Evolutionary conservation across 2,888 invertebrate species (phyloP), one percentile per base, ranked within the genome.

Genomic region (Itoplectis maculator): DNA sequence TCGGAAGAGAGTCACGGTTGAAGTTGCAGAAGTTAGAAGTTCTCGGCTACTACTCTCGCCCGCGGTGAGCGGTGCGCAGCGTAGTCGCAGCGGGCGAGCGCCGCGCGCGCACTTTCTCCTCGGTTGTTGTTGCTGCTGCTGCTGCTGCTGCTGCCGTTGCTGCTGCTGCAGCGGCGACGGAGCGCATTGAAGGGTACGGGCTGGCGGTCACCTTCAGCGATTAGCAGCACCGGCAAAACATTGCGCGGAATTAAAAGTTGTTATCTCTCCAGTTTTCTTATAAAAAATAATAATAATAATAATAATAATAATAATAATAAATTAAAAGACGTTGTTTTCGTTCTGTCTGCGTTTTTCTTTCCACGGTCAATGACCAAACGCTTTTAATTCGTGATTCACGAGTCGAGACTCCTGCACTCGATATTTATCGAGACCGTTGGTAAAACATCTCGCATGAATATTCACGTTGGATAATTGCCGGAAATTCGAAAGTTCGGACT

Each of bases 21-120:
- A 76, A 63, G 82, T 79, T 76, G 79, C 82, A 75, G 84, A 87
- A 89, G 87, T 86, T 88, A 88, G 89, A 89, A 88, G 87, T 89
- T 89, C 87, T 89, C 84, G 88, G 88, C 88, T 88, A 90, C 89
- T 89, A 90, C 89, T 89, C 90, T 90, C 89, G 89, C 84, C n/a
- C 29, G 29, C 82, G 61, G 37, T 40, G 18, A 7, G 59, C 68
- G 59, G 54, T 65, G 68, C 68, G 51, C 77, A 61, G 51, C 69
- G 49, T 65, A 70, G 74, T 59, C 42, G 63, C 70, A 76, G 18
- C 72, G 59, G 51, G 82, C 82, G 61, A 72, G 82, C 85, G 29
- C 3, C 81, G 79, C 87, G 89, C 89, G 29, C 81, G 79, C 87
- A 89, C 89, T 89, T 89, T 89, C 89, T 89, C 89, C 79, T 81